Evolutionary conservation across 1,140 invertebrate genomes (phyloP).

Genomic region (Microplitis demolitor): DNA sequence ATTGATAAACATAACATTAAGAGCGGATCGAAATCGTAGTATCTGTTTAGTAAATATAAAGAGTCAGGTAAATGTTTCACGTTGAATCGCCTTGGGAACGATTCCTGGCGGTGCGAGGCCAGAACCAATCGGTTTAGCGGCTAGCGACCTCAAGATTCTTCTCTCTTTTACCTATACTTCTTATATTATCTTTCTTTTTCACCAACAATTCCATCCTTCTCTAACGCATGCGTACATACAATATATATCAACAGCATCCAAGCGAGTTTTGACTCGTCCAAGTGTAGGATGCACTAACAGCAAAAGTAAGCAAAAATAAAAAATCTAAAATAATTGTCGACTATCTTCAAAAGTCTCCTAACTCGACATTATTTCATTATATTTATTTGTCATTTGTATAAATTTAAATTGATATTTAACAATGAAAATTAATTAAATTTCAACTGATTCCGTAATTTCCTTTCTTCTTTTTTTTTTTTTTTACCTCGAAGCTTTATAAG

Average conservation of each 20-base stretch:
- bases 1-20: slow-evolving; percentile 2
- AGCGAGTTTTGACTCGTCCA: slow-evolving; percentile 1
- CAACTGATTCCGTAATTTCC: neutral
- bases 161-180: slow-evolving; percentile 1
- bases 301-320: neutral
- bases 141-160: slow-evolving; percentile 23
- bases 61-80: slow-evolving; percentile 15
- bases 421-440: neutral
- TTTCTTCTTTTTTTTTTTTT: neutral
- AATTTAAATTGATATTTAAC: neutral
- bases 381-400: too few species aligned
- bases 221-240: neutral
- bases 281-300: neutral
- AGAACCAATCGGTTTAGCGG: slow-evolving; percentile 28
- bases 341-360: neutral
- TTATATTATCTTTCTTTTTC: neutral
- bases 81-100: slow-evolving; percentile 16
- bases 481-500: neutral
- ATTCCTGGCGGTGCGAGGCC: slow-evolving; percentile 21
- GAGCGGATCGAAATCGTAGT: neutral
- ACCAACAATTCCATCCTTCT: neutral
- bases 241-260: neutral
- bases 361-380: too few species aligned
- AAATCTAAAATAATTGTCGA: neutral
- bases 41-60: slow-evolving; percentile 23